These are phyloP conservation scores for Poeciliopsis occidentalis DNA, from an alignment of 2,113 vertebrate genomes.

Conservation along the genomic window DNA sequence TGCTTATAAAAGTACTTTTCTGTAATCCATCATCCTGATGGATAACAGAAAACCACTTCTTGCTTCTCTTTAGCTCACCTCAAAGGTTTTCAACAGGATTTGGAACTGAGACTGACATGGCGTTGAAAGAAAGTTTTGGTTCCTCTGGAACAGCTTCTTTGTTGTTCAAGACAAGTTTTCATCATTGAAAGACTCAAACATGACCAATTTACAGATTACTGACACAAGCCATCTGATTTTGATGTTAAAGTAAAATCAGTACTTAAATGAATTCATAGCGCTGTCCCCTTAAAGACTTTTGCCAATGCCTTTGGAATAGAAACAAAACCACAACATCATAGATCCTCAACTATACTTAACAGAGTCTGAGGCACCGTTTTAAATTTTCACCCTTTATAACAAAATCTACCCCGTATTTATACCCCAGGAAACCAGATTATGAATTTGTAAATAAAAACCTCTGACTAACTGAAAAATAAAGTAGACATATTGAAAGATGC, in stretches of 20 bases:
- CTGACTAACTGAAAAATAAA: neutral
- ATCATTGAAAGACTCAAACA: neutral
- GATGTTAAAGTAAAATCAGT: neutral
- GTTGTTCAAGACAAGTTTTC: too few relatives aligned
- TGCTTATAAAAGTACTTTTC: neutral
- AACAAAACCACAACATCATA: neutral
- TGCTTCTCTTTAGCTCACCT: too few relatives aligned
- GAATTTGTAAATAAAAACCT: neutral
- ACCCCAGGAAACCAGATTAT: neutral
- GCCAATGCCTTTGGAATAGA: neutral
- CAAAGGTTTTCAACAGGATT: neutral
- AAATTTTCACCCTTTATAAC: neutral
- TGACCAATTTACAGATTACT: neutral
- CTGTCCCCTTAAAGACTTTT: neutral
- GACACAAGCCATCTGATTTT: neutral
- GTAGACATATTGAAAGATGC: neutral
- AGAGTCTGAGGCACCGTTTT: neutral
- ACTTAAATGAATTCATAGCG: neutral
- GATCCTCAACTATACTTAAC: too few relatives aligned
- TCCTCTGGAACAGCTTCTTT: too few relatives aligned
- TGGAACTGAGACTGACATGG: neutral
- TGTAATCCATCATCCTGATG: neutral
- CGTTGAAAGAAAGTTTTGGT: neutral
- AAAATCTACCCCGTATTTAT: neutral
- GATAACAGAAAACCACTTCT: neutral